Percentiles rank a stretch among this genome's conserved stretches.
Evolutionary conservation across 2,797 vertebrate genomes (phyloP).

Genomic region (Etheostoma perlongum): DNA sequence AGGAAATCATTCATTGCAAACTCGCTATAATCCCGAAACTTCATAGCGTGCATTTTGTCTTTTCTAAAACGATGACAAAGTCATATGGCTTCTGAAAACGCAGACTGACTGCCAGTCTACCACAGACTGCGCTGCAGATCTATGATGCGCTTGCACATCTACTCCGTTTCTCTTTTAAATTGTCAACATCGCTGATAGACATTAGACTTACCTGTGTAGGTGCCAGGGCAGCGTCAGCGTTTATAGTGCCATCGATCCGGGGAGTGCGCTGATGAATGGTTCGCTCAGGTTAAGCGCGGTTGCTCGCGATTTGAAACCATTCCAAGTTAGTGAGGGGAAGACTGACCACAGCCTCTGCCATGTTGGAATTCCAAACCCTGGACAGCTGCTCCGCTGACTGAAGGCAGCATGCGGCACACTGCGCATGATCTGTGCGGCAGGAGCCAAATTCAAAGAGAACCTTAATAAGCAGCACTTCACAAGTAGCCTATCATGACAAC

Average conservation of each 20-base stretch:
- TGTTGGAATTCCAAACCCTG: conserved; percentile 99
- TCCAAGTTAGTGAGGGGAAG: conserved; percentile 97
- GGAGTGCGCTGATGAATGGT: conserved; percentile 87
- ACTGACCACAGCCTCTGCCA: conserved; percentile 98
- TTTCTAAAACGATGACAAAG: conserved; percentile 23
- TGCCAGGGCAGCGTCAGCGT: conserved; percentile 86
- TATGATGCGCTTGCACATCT: conserved; percentile 65
- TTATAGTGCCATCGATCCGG: conserved; percentile 92
- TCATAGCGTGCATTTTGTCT: conserved; percentile 1
- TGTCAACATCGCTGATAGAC: conserved; percentile 68
- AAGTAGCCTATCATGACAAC: conserved; percentile 21
- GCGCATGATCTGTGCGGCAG: conserved; percentile 91
- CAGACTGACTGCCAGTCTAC: conserved; percentile 12
- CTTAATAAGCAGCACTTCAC: conserved; percentile 54
- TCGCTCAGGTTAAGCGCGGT: conserved; percentile 89
- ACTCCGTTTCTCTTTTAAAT: conserved; percentile 70
- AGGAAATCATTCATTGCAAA: conserved; percentile 18
- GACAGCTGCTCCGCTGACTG: conserved; percentile 96
- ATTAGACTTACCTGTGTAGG: conserved; percentile 92
- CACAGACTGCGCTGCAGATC: conserved; percentile 58
- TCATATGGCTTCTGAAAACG: conserved; percentile 1
- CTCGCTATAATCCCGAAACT: conserved; percentile 31
- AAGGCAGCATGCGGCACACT: conserved; percentile 91
- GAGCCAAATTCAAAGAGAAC: conserved; percentile 95
- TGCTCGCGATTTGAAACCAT: conserved; percentile 94